Evolutionary conservation across 2,113 vertebrate species (phyloP), one percentile per base, ranked within the genome.

Genomic region (Cyanoderma ruficeps): DNA sequence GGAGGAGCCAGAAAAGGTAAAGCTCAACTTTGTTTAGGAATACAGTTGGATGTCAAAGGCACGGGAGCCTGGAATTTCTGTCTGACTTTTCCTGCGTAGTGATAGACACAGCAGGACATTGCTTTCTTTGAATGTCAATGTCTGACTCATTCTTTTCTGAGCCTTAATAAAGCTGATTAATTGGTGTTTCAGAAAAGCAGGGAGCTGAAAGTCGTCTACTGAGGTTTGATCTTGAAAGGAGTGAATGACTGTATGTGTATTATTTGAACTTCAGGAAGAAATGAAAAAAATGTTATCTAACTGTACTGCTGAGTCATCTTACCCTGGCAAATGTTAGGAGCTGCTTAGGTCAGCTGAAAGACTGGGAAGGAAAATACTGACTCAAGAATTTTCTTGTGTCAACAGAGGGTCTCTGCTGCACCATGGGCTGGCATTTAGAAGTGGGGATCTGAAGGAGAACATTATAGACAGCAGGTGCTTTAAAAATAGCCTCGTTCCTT

Each of bases 281-380:
- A 91, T 69, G 30, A 77, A 49, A 87, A 90, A 77, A 86, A 46
- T 86, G 68, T 86, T 94, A 81, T 92, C 86, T 85, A 53, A 39
- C 23, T 57, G 52, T 44, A 44, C 30, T 59, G 86, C 89, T 94
- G 83, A 90, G 68, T 96, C 79, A 92, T 83, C 37, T 60, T 41
- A 65, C 92, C 31, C 70, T 59, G 71, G 89, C 41, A 74, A 87
- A 31, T 64, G 67, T 60, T 41, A 72, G 50, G 55, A 93, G 47
- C 64, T 83, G 80, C 88, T 88, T 50, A 65, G 68, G 52, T 90
- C 86, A 96, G 76, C 68, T 90, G 83, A 76, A 87, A 44, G 21
- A 49, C 2, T 69, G 55, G 23, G 57, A 79, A 72, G 33, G 61
- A 71, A 94, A 92, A 86, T 11, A 71, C 56, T 35, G 56, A 89